phyloP scores from a whole-genome alignment of 2,797 vertebrate species.

The Pogoniulus pusillus region DNA sequence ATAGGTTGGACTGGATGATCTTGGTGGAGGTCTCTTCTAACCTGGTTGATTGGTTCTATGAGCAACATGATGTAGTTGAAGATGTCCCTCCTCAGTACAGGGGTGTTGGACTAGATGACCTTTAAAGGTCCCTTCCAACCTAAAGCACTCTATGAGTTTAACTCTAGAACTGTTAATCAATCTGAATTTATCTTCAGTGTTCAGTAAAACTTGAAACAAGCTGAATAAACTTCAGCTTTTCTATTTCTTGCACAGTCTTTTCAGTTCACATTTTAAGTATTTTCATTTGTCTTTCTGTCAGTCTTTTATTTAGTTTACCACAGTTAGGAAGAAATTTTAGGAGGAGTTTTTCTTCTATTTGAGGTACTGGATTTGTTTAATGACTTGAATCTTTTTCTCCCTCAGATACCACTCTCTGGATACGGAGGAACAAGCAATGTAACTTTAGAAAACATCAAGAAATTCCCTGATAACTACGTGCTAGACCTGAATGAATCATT shows the following conservation, averaged over 20 bases:
- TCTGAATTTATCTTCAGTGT: background rate
- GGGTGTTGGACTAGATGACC: too few relatives aligned
- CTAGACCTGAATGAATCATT: conserved; percentile 76
- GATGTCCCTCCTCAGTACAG: too few relatives aligned
- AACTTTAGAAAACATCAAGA: conserved; percentile 91
- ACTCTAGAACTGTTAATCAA: background rate
- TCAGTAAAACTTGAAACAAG: background rate
- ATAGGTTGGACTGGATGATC: too few relatives aligned
- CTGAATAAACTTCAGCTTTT: background rate
- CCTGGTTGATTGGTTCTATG: too few relatives aligned
- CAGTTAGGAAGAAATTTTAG: background rate
- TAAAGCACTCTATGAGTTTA: background rate
- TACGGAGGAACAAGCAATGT: conserved; percentile 94
- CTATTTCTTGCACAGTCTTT: background rate
- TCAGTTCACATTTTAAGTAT: background rate
- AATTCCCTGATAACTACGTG: conserved; percentile 86
- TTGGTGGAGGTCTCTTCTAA: too few relatives aligned
- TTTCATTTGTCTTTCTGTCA: background rate
- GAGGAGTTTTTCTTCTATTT: background rate
- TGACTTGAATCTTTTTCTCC: rapidly evolving
- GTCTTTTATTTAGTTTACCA: background rate
- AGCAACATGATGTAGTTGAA: too few relatives aligned
- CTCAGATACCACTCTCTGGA: conserved; percentile 93
- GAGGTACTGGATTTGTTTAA: background rate
- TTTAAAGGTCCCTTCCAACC: too few relatives aligned